Evolutionary conservation across 2,888 invertebrate species (phyloP).

Genomic region (Odontomyia ornata): DNA sequence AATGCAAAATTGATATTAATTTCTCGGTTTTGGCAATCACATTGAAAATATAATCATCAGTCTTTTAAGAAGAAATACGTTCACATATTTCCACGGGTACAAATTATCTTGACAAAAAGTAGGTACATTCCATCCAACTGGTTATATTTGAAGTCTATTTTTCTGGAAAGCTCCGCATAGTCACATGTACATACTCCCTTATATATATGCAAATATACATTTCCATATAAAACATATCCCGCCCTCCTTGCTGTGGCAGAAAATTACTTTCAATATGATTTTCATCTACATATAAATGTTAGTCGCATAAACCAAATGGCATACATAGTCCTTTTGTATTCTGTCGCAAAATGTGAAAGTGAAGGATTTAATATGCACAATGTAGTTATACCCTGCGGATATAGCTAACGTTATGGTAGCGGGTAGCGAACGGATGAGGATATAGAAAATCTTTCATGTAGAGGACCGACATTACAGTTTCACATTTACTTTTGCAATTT

Average conservation of each 20-base stretch:
- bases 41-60: no score
- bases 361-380: slow-evolving; percentile 17
- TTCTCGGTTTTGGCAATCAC: no score
- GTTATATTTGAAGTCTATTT: no score
- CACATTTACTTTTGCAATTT: slow-evolving; percentile 26
- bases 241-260: not conserved
- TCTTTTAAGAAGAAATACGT: no score
- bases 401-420: slow-evolving; percentile 8
- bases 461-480: slow-evolving; percentile 40
- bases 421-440: slow-evolving; percentile 23
- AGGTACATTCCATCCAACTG: no score
- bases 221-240: no score
- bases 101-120: no score
- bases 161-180: no score
- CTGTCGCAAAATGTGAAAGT: slow-evolving; percentile 22
- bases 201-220: no score
- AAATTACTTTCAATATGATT: slow-evolving; percentile 13
- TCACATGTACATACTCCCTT: no score
- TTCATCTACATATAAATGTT: slow-evolving; percentile 23
- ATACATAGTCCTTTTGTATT: not conserved
- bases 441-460: slow-evolving; percentile 48
- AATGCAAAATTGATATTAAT: no score
- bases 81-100: no score
- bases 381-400: slow-evolving; percentile 12
- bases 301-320: not conserved